A percentile compares a stretch with the other conserved stretches of the same genome.
These are phyloP conservation scores for Drosophila subpulchrella DNA, from an alignment of 1,140 invertebrate genomes.

Conservation along the genomic window DNA sequence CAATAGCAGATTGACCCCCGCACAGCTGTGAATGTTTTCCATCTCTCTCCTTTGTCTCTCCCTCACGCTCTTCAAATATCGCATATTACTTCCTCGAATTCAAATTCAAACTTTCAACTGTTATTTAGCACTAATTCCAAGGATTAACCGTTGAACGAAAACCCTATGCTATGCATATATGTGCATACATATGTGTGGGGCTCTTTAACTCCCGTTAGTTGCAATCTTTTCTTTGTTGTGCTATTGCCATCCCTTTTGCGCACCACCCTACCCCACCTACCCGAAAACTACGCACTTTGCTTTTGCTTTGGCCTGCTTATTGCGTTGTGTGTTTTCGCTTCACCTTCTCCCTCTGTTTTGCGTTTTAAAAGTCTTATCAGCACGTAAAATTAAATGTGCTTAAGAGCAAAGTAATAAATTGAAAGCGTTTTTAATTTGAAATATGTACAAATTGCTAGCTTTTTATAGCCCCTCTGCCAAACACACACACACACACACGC, in stretches of 20 bases:
- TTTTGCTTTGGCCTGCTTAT: slow-evolving; percentile 68
- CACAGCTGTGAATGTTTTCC: slow-evolving; percentile 54
- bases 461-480: slow-evolving; percentile 12
- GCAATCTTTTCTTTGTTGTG: slow-evolving; percentile 30
- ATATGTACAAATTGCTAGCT: slow-evolving; percentile 13
- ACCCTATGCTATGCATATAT: slow-evolving; percentile 2
- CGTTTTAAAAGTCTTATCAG: slow-evolving; percentile 78
- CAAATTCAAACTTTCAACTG: slow-evolving; percentile 23
- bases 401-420: slow-evolving; percentile 28
- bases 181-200: not conserved
- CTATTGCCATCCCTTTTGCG: slow-evolving; percentile 19
- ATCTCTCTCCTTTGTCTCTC: slow-evolving; percentile 25
- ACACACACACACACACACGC: slow-evolving; percentile 25
- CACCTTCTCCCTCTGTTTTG: slow-evolving; percentile 55
- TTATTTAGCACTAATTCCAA: slow-evolving; percentile 37
- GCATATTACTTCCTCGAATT: not conserved
- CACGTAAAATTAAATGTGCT: slow-evolving; percentile 28
- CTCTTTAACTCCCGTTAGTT: slow-evolving; percentile 32
- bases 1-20: slow-evolving; percentile 44
- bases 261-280: slow-evolving; percentile 20
- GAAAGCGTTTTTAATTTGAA: slow-evolving; percentile 19
- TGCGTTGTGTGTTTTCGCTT: slow-evolving; percentile 61
- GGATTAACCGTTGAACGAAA: slow-evolving; percentile 27
- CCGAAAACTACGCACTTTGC: slow-evolving; percentile 72
- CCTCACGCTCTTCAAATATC: slow-evolving; percentile 3